Conservation (phyloP, 2,888 invertebrate genomes). For the Ptilodon capucinus region DNA sequence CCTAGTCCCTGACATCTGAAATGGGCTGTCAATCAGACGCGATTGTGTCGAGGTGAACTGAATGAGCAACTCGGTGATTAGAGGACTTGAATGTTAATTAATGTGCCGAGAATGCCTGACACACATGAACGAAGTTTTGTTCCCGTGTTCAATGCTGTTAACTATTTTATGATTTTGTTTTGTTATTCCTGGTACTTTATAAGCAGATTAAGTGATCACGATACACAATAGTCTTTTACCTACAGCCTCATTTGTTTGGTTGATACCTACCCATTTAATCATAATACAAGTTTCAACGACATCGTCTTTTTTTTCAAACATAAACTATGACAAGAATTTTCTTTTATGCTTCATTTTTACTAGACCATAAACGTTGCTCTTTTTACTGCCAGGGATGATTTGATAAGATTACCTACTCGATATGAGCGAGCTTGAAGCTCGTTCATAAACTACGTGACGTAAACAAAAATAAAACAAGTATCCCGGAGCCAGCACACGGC, state of each 20-base stretch:
- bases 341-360: slow-evolving; percentile 13
- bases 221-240: too few species aligned
- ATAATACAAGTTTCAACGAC: background rate
- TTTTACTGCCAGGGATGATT: slow-evolving; percentile 20
- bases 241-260: too few species aligned
- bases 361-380: slow-evolving; percentile 5
- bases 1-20: slow-evolving; percentile 58
- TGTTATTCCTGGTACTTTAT: too few species aligned
- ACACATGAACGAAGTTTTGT: slow-evolving; percentile 18
- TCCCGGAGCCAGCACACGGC: slow-evolving; percentile 9
- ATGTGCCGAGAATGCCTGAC: slow-evolving; percentile 25
- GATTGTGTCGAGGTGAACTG: slow-evolving; percentile 39
- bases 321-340: background rate
- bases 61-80: slow-evolving; percentile 42
- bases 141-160: slow-evolving; percentile 15
- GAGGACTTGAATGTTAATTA: slow-evolving; percentile 27
- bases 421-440: slow-evolving; percentile 21
- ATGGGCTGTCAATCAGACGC: slow-evolving; percentile 57
- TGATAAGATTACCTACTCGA: slow-evolving; percentile 30
- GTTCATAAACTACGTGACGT: slow-evolving; percentile 24
- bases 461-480: slow-evolving; percentile 24
- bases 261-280: background rate
- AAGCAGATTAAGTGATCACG: too few species aligned
- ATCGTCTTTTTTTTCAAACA: background rate
- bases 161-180: background rate